These are phyloP conservation scores for Tadarida brasiliensis DNA, from an alignment of 2,797 vertebrate genomes.

Conservation along the genomic window DNA sequence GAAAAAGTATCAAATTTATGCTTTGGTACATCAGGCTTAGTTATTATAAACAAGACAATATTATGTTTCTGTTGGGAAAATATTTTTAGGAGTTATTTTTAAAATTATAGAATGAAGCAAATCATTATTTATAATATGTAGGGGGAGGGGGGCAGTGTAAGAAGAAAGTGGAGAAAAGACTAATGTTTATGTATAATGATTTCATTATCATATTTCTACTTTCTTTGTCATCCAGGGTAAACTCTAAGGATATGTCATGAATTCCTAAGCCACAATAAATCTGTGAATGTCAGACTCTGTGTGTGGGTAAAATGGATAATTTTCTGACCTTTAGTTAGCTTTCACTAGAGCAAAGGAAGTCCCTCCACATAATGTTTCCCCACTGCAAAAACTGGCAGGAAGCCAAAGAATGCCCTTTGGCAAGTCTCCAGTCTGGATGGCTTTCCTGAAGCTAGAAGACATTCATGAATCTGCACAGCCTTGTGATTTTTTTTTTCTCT, in stretches of 20 bases:
- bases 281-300: constrained; percentile 53
- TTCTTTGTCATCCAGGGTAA: constrained; percentile 74
- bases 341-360: constrained; percentile 75
- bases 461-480: constrained; percentile 76
- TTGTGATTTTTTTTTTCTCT: constrained; percentile 12
- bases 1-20: constrained; percentile 55
- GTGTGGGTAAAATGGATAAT: constrained; percentile 74
- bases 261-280: constrained; percentile 74
- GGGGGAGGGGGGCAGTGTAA: constrained; percentile 61
- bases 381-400: constrained; percentile 80
- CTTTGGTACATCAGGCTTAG: constrained; percentile 48
- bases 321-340: constrained; percentile 80
- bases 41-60: constrained; percentile 60
- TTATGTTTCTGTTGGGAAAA: constrained; percentile 70
- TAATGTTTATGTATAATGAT: constrained; percentile 83
- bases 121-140: constrained; percentile 74
- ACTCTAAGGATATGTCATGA: constrained; percentile 72
- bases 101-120: constrained; percentile 69
- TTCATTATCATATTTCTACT: constrained; percentile 81
- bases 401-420: constrained; percentile 77
- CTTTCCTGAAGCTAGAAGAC: constrained; percentile 74
- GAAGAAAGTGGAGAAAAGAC: constrained; percentile 83
- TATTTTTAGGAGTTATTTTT: constrained; percentile 73
- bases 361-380: constrained; percentile 78
- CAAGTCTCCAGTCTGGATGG: constrained; percentile 77